Base-by-base conservation (phyloP, 2,888 invertebrate genomes). In the Platerodrilus igneus region DNA sequence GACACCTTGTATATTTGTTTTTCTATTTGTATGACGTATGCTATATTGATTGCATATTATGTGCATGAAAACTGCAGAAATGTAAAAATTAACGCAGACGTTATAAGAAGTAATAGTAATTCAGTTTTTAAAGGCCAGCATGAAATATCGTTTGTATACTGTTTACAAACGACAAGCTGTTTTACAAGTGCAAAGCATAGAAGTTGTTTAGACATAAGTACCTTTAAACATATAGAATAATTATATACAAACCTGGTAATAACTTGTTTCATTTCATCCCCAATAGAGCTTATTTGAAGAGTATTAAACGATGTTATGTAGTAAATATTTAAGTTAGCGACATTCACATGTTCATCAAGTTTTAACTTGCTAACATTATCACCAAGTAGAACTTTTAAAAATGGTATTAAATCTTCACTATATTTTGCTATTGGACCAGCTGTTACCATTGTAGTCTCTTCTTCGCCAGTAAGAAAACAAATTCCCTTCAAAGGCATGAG, bases 361-460 rank as follows among this genome's bases (percentile, higher is more conserved):
- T 78, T 72, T 1, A 86, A 61, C 14, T 68, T 67, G 0, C 60
- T 53, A 0, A 70, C 67, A 38, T 76, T 75, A 9, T 76, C 70
- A 0, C 73, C 80, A 0, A 77, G 64, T 2, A 84, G 63, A 14
- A 84, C 70, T 67, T 79, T 81, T 1, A 90, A 73, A 44, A 92
- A 71, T 0, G 92, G 88, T 15, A 75, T 69, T 36, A 97, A 72
- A 71, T 97, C 97, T 11, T 73, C 74, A 11, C 84, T 79, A 63
- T 82, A 82, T 29, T 84, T 78, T 41, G 83, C 77, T 64, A 93
- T 77, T 25, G 95, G 91, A 0, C 96, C 95, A 1, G 81, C 81
- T 10, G 79, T 77, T 1, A 91, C 83, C 80, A 94, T 91, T 0
- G 87, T 81, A 2, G 79, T 71, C n/a, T 73, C 69, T 51, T 78